phyloP scores from a whole-genome alignment of 1,140 invertebrate genomes.

The Bombus difficillimus region DNA sequence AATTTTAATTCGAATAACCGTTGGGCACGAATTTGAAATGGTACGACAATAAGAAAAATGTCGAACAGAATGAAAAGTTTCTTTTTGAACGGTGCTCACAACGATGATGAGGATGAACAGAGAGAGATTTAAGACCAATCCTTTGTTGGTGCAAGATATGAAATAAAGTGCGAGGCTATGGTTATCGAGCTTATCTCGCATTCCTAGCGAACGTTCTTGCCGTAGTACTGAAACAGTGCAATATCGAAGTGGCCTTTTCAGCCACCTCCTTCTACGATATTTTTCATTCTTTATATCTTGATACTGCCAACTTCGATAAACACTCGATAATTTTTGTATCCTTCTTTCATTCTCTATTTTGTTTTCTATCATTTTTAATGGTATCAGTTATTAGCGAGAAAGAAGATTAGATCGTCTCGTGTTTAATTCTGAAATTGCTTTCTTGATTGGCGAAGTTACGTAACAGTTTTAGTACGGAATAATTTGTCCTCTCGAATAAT shows the following conservation, averaged over 20 bases:
- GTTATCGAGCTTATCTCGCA: slow-evolving; percentile 68
- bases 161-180: slow-evolving; percentile 59
- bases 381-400: not conserved
- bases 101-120: not conserved
- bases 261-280: not conserved
- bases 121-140: slow-evolving; percentile 64
- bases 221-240: slow-evolving; percentile 19
- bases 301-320: not conserved
- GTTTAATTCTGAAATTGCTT: not conserved
- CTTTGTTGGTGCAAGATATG: slow-evolving; percentile 77
- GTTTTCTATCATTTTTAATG: not conserved
- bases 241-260: slow-evolving; percentile 3
- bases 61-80: not conserved
- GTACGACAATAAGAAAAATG: not conserved
- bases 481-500: not conserved
- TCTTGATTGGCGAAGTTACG: not conserved
- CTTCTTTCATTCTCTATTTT: not conserved
- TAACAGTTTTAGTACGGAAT: not conserved
- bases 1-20: not conserved
- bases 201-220: slow-evolving; percentile 56
- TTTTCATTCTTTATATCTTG: not conserved
- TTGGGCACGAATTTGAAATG: not conserved
- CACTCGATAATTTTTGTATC: not conserved
- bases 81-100: not conserved
- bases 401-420: not conserved